Evolutionary conservation across 2,888 invertebrate species (phyloP).

Genomic region (Trichacis sp.): DNA sequence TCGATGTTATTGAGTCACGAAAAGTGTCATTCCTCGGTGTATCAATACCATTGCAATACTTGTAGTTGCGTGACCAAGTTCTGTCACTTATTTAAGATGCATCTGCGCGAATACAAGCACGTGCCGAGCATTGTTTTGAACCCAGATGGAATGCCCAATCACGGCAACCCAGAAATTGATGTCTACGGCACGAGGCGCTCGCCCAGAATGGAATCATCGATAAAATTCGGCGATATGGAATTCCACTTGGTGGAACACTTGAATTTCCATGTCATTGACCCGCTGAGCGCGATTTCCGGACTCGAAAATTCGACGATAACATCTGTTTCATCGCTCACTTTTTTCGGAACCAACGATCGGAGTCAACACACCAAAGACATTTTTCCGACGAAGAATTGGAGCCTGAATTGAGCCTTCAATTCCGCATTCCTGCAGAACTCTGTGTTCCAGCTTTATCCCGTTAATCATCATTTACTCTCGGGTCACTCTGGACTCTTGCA

Average conservation of each 20-base stretch:
- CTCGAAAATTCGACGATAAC: too few species aligned
- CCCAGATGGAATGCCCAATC: constrained; percentile 89
- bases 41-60: too few species aligned
- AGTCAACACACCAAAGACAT: too few species aligned
- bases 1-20: too few species aligned
- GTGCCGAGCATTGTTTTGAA: constrained; percentile 91
- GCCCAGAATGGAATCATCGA: constrained; percentile 75
- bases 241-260: not conserved
- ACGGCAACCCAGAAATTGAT: constrained; percentile 85
- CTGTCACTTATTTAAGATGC: constrained; percentile 95
- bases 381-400: too few species aligned
- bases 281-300: too few species aligned
- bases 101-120: constrained; percentile 92
- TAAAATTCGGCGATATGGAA: not conserved
- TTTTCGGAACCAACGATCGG: too few species aligned
- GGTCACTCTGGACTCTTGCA: not conserved
- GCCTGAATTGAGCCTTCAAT: too few species aligned
- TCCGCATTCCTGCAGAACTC: too few species aligned
- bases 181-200: constrained; percentile 91
- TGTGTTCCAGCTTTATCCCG: not conserved
- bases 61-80: constrained; percentile 98
- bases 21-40: too few species aligned
- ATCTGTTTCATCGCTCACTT: too few species aligned
- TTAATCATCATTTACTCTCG: not conserved
- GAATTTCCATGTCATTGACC: not conserved